A percentile compares a stretch with the other conserved stretches of the same genome.
phyloP scores from a whole-genome alignment of 2,113 vertebrate species.

The Prochilodus magdalenae region DNA sequence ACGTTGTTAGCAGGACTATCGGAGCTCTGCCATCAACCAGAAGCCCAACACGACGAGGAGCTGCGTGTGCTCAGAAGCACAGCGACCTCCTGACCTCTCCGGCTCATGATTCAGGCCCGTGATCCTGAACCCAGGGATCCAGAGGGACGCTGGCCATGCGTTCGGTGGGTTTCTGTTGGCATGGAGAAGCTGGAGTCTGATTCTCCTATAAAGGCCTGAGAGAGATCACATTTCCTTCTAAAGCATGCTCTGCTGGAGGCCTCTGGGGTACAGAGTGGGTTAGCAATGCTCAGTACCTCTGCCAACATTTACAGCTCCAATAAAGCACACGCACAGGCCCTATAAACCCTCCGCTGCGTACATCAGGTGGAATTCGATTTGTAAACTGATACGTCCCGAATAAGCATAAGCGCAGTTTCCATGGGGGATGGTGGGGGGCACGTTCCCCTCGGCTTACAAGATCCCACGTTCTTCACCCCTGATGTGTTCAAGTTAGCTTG shows the following conservation, averaged over 20 bases:
- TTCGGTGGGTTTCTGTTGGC: conserved; percentile 42
- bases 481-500: too few relatives aligned
- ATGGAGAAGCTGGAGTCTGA: conserved; percentile 29
- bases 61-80: not conserved
- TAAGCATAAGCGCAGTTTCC: not conserved
- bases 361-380: conserved; percentile 22
- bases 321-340: conserved; percentile 12
- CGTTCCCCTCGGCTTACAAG: too few relatives aligned
- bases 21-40: not conserved
- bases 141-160: not conserved
- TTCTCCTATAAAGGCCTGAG: conserved; percentile 38
- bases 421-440: not conserved
- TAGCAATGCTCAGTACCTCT: conserved; percentile 20
- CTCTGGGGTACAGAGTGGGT: conserved; percentile 6
- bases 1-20: not conserved
- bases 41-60: not conserved
- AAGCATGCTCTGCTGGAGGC: conserved; percentile 45
- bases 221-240: conserved; percentile 49
- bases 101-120: not conserved
- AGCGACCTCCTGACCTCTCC: not conserved
- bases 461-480: too few relatives aligned
- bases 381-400: not conserved
- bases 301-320: conserved; percentile 34
- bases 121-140: not conserved
- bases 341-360: not conserved